Base-by-base conservation (phyloP, 2,797 vertebrate genomes). In the Harpagifer antarcticus region DNA sequence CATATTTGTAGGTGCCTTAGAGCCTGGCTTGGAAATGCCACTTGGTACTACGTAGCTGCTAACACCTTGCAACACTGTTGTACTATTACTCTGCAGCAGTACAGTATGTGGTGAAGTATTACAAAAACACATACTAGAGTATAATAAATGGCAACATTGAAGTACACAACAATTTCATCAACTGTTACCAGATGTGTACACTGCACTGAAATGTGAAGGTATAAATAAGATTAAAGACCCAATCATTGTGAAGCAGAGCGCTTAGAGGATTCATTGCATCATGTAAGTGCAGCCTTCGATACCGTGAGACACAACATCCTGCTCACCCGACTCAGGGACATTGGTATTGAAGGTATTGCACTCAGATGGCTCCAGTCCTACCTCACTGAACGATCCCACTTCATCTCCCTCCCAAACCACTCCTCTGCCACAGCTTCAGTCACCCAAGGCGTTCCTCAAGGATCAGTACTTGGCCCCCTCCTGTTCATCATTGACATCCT, bases 11-110 rank as follows among this genome's bases (percentile, higher is more conserved):
- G 72, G 60, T 86, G 47, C 67, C 61, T 78, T 78, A 66, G 73
- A 83, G 70, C 79, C 55, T 23, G 78, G 79, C 76, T 76, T 57
- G 79, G 64, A 85, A 86, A 80, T 66, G 72, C 48, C 75, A 85
- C 14, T 75, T 55, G 72, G 52, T 73, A 33, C 49, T 42, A 9
- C 44, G 50, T 37, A 37, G 47, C 74, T 74, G 82, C 57, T 53
- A 56, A 63, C 74, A 76, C 57, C 47, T 72, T 27, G 50, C 66
- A 67, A 44, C 52, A 81, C 58, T 48, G 55, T 70, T 78, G 60
- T 55, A 67, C 65, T 49, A 77, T 81, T 58, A 55, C 37, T 49
- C 68, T 74, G 67, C 63, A 56, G 60, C 15, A 40, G 49, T 6
- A 37, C 19, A 40, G 49, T 7, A 37, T 53, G 6, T 20, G 12